These are phyloP conservation scores for Pachyramphus minor DNA, from an alignment of 2,113 vertebrate genomes.

Conservation along the genomic window DNA sequence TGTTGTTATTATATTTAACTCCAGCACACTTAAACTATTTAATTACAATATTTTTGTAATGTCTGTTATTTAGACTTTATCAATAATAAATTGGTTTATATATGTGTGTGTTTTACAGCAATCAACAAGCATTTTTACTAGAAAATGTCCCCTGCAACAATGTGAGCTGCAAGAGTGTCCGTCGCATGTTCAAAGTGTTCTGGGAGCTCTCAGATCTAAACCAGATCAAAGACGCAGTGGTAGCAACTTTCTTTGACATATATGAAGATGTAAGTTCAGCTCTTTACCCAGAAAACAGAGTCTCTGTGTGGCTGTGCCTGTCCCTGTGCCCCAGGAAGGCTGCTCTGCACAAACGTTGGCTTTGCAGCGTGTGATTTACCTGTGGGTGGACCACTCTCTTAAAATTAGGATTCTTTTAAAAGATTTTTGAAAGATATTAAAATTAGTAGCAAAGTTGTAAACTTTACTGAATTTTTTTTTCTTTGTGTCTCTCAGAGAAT, in stretches of 20 bases:
- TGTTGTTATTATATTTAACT: background rate
- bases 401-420: background rate
- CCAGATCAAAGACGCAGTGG: conserved; percentile 82
- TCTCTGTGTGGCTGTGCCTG: background rate
- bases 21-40: background rate
- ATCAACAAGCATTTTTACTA: conserved; percentile 89
- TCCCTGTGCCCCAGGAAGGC: background rate
- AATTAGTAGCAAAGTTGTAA: background rate
- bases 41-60: background rate
- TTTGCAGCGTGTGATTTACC: background rate
- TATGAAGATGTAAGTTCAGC: conserved; percentile 93
- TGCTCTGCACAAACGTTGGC: background rate
- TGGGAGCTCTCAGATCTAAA: conserved; percentile 91
- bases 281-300: background rate
- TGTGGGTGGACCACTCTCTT: background rate
- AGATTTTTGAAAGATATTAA: background rate
- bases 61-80: background rate
- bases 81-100: background rate
- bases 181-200: conserved; percentile 87
- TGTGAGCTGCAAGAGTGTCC: conserved; percentile 71
- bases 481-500: background rate
- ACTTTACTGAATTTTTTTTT: background rate
- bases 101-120: conserved; percentile 67
- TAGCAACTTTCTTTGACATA: conserved; percentile 96
- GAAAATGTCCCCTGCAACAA: conserved; percentile 89